Percentiles rank a stretch among this genome's conserved stretches.
These are phyloP conservation scores for Drosophila grimshawi DNA, from an alignment of 1,140 invertebrate genomes.

Conservation along the genomic window DNA sequence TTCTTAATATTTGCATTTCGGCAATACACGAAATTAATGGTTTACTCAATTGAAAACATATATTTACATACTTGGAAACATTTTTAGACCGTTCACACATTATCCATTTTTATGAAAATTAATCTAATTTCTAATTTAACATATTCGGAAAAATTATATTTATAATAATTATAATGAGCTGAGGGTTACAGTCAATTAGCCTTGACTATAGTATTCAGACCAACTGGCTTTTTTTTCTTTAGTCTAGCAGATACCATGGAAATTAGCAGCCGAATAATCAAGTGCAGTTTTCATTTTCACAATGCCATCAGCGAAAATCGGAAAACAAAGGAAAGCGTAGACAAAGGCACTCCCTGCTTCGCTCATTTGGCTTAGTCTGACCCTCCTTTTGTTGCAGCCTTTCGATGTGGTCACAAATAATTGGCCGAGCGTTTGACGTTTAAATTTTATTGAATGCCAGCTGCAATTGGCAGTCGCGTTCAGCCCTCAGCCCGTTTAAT, in stretches of 20 bases:
- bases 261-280: slow-evolving; percentile 79
- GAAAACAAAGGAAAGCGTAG: slow-evolving; percentile 58
- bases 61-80: no score
- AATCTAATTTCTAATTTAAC: no score
- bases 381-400: slow-evolving; percentile 47
- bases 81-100: no score
- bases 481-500: slow-evolving; percentile 49
- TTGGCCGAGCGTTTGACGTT: slow-evolving; percentile 74
- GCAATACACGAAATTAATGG: no score
- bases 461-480: slow-evolving; percentile 73
- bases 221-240: slow-evolving; percentile 10
- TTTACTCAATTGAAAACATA: no score
- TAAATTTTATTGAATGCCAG: slow-evolving; percentile 79
- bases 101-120: no score
- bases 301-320: slow-evolving; percentile 45
- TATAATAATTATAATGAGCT: no score
- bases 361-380: slow-evolving; percentile 7
- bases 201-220: background rate
- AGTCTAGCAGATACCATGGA: slow-evolving; percentile 60
- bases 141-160: no score
- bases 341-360: slow-evolving; percentile 24
- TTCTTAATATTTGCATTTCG: no score
- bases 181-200: background rate
- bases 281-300: slow-evolving; percentile 78
- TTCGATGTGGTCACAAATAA: slow-evolving; percentile 72